These are phyloP conservation scores for Lasioglossum leucozonium DNA, from an alignment of 2,888 invertebrate genomes.

Conservation along the genomic window DNA sequence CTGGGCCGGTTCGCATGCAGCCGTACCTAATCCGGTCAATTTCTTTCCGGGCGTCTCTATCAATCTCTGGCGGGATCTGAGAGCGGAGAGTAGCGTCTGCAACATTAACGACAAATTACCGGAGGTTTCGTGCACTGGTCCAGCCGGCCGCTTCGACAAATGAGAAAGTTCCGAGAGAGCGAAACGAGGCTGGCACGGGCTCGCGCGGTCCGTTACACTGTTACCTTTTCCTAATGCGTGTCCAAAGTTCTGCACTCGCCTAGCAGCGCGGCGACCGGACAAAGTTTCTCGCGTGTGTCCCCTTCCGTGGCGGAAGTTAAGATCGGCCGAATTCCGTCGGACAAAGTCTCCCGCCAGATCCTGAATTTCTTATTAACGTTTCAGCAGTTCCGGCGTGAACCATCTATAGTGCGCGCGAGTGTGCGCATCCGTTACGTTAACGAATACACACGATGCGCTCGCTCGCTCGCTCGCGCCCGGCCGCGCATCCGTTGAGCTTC, in stretches of 20 bases:
- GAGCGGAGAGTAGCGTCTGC: constrained; percentile 18
- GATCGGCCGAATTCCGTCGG: constrained; percentile 16
- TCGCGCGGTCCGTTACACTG: constrained; percentile 37
- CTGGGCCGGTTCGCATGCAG: constrained; percentile 8
- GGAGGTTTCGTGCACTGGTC: constrained; percentile 38
- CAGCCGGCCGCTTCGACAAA: constrained; percentile 29
- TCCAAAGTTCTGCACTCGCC: constrained; percentile 58
- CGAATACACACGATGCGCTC: constrained; percentile 32
- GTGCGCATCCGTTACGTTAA: constrained; percentile 18
- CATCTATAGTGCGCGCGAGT: neutral
- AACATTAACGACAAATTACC: constrained; percentile 57
- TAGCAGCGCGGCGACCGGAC: constrained; percentile 17
- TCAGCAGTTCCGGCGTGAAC: constrained; percentile 22
- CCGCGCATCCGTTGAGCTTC: constrained; percentile 38
- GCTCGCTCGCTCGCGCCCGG: neutral
- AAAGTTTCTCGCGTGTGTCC: constrained; percentile 59
- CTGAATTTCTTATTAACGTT: constrained; percentile 70
- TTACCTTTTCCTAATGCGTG: constrained; percentile 64
- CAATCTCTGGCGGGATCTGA: constrained; percentile 8
- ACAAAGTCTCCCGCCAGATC: constrained; percentile 28
- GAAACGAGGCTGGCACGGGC: constrained; percentile 18
- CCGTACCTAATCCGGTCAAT: constrained; percentile 26
- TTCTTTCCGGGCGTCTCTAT: constrained; percentile 33
- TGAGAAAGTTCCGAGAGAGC: constrained; percentile 56
- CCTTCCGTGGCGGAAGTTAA: constrained; percentile 54